phyloP scores from a whole-genome alignment of 1,140 invertebrate genomes.

The Phymorhynchus buccinoides region DNA sequence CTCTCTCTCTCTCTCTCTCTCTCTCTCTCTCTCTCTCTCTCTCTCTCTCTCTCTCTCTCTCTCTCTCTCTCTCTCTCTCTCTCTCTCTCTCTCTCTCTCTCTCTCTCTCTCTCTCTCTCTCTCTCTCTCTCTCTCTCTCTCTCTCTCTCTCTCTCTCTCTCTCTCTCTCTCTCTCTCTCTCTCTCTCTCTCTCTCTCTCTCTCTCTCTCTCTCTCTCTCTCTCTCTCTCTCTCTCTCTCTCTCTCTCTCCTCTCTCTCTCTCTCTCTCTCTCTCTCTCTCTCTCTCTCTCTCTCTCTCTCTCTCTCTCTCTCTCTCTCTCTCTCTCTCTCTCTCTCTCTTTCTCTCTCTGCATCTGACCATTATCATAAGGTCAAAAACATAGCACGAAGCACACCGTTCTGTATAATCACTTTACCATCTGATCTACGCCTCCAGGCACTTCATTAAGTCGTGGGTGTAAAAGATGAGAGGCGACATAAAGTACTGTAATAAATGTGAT shows the following conservation, averaged over 20 bases:
- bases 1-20: constrained; percentile 23
- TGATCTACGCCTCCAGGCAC: too few species aligned
- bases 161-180: constrained; percentile 21
- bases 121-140: constrained; percentile 23
- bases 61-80: constrained; percentile 10
- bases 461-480: too few species aligned
- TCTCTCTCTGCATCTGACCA: neutral
- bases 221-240: constrained; percentile 23
- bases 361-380: too few species aligned
- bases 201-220: constrained; percentile 14
- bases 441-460: too few species aligned
- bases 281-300: neutral
- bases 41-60: constrained; percentile 23
- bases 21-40: constrained; percentile 14
- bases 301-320: constrained; percentile 4
- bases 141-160: constrained; percentile 29
- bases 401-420: too few species aligned
- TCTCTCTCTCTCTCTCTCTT: neutral
- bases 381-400: too few species aligned
- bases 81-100: neutral
- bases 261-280: constrained; percentile 35
- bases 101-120: neutral
- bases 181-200: constrained; percentile 22
- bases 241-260: constrained; percentile 25
- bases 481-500: too few species aligned